Conservation (phyloP, 2,797 vertebrate genomes). For the Typhlichthys subterraneus region DNA sequence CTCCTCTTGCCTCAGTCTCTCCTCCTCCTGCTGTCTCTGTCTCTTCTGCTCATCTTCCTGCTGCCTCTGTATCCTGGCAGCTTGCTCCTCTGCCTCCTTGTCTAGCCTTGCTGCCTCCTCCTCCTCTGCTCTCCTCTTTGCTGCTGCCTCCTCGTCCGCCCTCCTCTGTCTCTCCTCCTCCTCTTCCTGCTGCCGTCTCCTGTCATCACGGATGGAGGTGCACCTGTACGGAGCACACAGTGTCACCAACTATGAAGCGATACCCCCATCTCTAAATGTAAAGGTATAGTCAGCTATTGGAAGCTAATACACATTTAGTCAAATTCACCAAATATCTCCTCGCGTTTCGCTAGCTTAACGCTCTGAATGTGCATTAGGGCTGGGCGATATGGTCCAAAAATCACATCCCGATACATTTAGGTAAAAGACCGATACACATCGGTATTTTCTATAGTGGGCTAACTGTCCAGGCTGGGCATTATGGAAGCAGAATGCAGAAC, state of each 20-base stretch:
- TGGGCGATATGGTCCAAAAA: no score
- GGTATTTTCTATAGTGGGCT: no score
- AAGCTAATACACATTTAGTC: no score
- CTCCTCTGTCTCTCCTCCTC: slow-evolving; percentile 34
- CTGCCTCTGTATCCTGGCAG: slow-evolving; percentile 44
- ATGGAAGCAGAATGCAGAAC: no score
- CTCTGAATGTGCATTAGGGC: no score
- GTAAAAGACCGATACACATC: no score
- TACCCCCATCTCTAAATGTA: not conserved
- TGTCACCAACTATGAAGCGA: not conserved
- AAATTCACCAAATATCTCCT: no score
- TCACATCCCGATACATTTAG: no score
- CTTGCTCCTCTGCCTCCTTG: slow-evolving; percentile 38
- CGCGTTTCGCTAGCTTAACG: no score
- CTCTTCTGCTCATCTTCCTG: slow-evolving; percentile 3
- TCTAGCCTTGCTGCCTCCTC: slow-evolving; percentile 13
- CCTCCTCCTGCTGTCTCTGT: slow-evolving; percentile 43
- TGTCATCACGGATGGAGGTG: slow-evolving; percentile 74
- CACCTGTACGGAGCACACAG: slow-evolving; percentile 59
- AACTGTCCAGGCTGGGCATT: no score
- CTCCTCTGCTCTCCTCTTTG: slow-evolving; percentile 11
- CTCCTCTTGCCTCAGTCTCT: slow-evolving; percentile 13
- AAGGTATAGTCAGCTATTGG: not conserved
- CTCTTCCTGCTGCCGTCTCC: slow-evolving; percentile 64
- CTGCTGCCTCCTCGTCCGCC: slow-evolving; percentile 24